These are phyloP conservation scores for Choristoneura rosaceana DNA, from an alignment of 2,888 invertebrate genomes.

Conservation along the genomic window DNA sequence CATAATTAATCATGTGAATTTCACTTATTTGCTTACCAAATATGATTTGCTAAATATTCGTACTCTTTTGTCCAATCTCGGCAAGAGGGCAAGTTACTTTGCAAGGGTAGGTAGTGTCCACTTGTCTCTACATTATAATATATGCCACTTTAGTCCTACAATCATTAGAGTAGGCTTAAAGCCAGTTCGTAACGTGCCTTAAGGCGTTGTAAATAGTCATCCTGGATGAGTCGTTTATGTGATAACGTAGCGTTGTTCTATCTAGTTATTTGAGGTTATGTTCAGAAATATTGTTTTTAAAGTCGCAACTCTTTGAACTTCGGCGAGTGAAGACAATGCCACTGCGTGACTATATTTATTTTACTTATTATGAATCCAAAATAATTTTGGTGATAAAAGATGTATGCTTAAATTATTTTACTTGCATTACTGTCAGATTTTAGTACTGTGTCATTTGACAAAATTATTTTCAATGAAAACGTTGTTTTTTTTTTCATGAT, in stretches of 20 bases:
- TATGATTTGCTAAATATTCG: too few species aligned
- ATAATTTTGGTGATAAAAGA: not conserved
- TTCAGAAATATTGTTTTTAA: constrained; percentile 16
- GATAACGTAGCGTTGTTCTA: constrained; percentile 69
- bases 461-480: not conserved
- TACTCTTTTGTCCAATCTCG: not conserved
- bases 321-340: not conserved
- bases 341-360: too few species aligned
- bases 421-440: not conserved
- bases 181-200: constrained; percentile 79
- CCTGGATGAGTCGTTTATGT: constrained; percentile 75
- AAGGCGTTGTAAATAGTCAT: constrained; percentile 76
- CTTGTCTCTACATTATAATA: not conserved
- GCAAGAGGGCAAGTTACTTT: not conserved
- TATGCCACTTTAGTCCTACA: constrained; percentile 30
- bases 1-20: too few species aligned
- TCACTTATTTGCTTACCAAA: not conserved
- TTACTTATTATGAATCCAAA: not conserved
- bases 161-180: constrained; percentile 68
- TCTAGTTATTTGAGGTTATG: constrained; percentile 49
- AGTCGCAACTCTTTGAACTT: not conserved
- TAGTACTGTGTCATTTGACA: not conserved
- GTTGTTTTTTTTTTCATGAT: not conserved
- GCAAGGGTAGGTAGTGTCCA: not conserved
- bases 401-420: not conserved